Conservation (phyloP, 2,113 vertebrate species). For the Axis porcinus region DNA sequence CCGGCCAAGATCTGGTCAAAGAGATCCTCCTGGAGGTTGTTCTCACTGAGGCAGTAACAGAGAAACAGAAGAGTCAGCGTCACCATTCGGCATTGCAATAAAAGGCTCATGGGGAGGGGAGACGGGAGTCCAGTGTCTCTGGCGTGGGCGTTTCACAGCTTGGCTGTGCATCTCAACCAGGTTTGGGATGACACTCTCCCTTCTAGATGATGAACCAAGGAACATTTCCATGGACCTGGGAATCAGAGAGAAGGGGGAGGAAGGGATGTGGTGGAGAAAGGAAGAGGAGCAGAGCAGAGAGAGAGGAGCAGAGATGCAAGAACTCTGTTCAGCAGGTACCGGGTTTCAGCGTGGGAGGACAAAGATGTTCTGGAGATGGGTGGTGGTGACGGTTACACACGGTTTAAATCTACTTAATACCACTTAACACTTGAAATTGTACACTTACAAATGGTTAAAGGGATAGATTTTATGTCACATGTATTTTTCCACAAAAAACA, state of each 20-base stretch:
- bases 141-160: neutral
- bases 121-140: too few relatives aligned
- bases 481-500: neutral
- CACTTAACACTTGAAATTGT: neutral
- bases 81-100: neutral
- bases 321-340: rapidly evolving
- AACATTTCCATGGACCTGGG: neutral
- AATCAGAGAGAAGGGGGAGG: too few relatives aligned
- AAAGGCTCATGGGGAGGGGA: rapidly evolving
- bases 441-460: neutral
- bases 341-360: neutral
- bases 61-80: neutral
- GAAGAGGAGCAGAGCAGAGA: neutral
- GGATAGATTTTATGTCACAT: neutral
- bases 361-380: neutral
- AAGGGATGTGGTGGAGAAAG: too few relatives aligned
- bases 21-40: conserved; percentile 95
- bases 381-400: rapidly evolving
- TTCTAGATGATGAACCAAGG: neutral
- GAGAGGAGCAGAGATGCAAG: neutral
- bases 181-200: neutral
- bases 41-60: conserved; percentile 84
- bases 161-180: neutral
- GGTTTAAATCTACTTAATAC: neutral
- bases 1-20: conserved; percentile 97